Conservation (phyloP, 2,797 vertebrate species). For the Sorex maritimensis region DNA sequence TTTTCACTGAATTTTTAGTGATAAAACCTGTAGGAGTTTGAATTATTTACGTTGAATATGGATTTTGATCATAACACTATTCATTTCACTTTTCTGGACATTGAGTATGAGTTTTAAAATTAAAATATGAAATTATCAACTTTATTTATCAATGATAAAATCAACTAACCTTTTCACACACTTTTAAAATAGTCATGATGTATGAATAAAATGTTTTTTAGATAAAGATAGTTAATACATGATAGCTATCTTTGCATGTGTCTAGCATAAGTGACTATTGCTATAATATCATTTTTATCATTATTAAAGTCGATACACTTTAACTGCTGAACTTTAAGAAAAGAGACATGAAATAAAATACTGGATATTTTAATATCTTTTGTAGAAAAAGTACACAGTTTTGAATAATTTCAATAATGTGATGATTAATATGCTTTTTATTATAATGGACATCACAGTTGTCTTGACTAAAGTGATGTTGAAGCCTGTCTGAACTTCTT, state of each 20-base stretch:
- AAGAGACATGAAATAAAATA: conserved; percentile 24
- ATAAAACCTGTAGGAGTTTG: not conserved
- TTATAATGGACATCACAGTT: conserved; percentile 42
- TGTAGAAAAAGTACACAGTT: conserved; percentile 11
- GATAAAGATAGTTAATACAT: conserved; percentile 26
- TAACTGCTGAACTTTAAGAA: not conserved
- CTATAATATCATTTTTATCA: not conserved
- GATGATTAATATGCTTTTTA: conserved; percentile 54
- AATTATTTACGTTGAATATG: not conserved
- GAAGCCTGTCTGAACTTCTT: conserved; percentile 12
- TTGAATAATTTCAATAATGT: conserved; percentile 31
- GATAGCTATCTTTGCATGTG: not conserved
- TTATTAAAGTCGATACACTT: conserved; percentile 21
- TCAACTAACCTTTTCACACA: not conserved
- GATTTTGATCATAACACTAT: not conserved
- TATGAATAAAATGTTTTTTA: conserved; percentile 1
- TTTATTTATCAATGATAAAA: conserved; percentile 10
- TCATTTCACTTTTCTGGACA: conserved; percentile 19
- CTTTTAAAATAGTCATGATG: conserved; percentile 6
- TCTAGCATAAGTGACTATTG: not conserved
- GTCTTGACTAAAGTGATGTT: conserved; percentile 23
- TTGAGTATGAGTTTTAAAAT: not conserved
- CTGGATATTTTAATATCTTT: conserved; percentile 3
- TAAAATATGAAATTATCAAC: not conserved
- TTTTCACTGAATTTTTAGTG: not conserved